These are phyloP conservation scores for Branchipolynoe longqiensis DNA, from an alignment of 2,888 invertebrate species.

Conservation along the genomic window DNA sequence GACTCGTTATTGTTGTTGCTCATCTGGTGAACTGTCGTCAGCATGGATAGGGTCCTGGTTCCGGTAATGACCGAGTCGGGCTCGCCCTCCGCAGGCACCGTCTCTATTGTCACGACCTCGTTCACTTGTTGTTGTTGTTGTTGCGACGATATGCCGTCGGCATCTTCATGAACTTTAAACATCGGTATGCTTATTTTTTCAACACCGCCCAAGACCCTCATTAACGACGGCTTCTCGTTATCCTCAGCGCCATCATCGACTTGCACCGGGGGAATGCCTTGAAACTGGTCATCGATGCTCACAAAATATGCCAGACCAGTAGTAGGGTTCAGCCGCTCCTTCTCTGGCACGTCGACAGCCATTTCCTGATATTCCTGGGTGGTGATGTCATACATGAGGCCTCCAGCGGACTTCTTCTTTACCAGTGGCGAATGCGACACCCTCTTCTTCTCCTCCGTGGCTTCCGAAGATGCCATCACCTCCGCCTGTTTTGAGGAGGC, in stretches of 20 bases:
- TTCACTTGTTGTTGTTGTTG: too few relatives aligned
- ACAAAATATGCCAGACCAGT: conserved; percentile 39
- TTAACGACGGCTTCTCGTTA: conserved; percentile 4
- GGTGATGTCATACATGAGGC: conserved; percentile 7
- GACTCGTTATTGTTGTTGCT: conserved; percentile 48
- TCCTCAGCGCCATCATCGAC: not conserved
- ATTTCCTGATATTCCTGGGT: conserved; percentile 9
- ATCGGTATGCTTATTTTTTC: too few relatives aligned
- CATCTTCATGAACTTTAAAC: not conserved
- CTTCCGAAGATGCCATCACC: not conserved
- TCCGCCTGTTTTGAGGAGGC: not conserved
- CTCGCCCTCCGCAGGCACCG: not conserved
- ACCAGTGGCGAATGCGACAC: conserved; percentile 33
- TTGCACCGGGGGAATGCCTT: not conserved
- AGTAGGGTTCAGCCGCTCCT: not conserved
- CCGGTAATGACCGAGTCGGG: not conserved
- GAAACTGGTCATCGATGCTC: conserved; percentile 16
- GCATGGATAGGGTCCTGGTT: not conserved
- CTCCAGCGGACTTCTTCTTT: conserved; percentile 11
- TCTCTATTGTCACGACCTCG: conserved; percentile 24
- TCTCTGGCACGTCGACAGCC: conserved; percentile 16
- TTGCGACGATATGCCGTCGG: not conserved
- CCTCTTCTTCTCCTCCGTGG: not conserved
- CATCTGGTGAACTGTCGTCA: too few relatives aligned
- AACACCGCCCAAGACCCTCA: conserved; percentile 14